Base-by-base conservation (phyloP, 2,797 vertebrate species). In the Coilia nasus region DNA sequence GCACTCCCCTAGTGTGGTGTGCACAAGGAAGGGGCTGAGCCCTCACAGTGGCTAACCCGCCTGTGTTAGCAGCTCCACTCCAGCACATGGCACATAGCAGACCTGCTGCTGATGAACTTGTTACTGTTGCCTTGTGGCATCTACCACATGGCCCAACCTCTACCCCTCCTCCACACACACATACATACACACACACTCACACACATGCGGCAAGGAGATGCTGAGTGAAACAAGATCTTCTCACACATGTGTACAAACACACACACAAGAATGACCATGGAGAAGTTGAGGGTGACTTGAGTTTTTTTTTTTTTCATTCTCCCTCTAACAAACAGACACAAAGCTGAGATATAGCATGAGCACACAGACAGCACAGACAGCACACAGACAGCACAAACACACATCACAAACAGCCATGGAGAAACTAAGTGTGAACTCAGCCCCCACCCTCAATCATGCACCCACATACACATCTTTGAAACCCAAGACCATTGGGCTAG, bases 401-500 rank as follows among this genome's bases (percentile, higher is more conserved):
- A 62, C n/a, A 1, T 11, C 60, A 62, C n/a, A 17, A 11, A 17
- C 28, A 71, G 25, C 14, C 28, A 3, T 31, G 25, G 31, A 75
- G 31, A 21, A 12, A 41, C 28, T 0, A 12, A 71, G 35, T 19
- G 31, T 41, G 71, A 78, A 21, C 31, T 78, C 15, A 14, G 7
- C 71, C 31, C 71, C 71, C 31, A 44, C 71, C 35, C 71, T 44
- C 71, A 75, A 75, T 54, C 50, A 9, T 6, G 50, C 50, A 54
- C 50, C 15, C 28, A 35, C 35, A 75, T 19, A 75, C 6, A 78
- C 35, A 78, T 21, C 5, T 78, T 83, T 90, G 85, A 90, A 91
- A 92, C 44, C 59, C 64, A 87, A 88, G 88, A 90, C 35, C 86
- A 85, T 81, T 46, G 59, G 82, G 31, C 17, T 44, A 0, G 19